Evolutionary conservation across 2,113 vertebrate genomes (phyloP).

Genomic region (Phalacrocorax pelagicus): DNA sequence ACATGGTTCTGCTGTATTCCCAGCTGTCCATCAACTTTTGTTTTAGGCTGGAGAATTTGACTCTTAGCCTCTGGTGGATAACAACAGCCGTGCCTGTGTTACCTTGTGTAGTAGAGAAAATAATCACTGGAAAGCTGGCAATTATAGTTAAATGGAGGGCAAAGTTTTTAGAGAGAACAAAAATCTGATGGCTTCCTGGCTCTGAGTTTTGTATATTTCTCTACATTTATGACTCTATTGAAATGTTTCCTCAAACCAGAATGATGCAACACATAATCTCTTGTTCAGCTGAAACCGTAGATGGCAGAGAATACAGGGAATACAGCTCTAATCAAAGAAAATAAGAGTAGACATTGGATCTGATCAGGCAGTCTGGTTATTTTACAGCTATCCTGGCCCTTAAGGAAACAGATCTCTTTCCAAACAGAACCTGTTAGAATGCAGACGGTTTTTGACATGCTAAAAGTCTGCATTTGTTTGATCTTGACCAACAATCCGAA

Average conservation of each 20-base stretch:
- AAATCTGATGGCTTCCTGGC: neutral
- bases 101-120: constrained; percentile 37
- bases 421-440: constrained; percentile 68
- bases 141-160: constrained; percentile 15
- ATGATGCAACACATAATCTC: constrained; percentile 41
- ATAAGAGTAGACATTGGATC: constrained; percentile 51
- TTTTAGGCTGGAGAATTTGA: constrained; percentile 2
- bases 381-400: constrained; percentile 70
- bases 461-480: constrained; percentile 71
- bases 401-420: constrained; percentile 69
- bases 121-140: constrained; percentile 27
- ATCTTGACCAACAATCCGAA: constrained; percentile 70
- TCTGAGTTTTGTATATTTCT: constrained; percentile 50
- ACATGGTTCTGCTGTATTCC: constrained; percentile 17
- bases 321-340: constrained; percentile 68
- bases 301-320: constrained; percentile 32
- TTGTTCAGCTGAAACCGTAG: constrained; percentile 35
- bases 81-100: neutral
- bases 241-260: constrained; percentile 27
- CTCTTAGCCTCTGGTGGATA: constrained; percentile 4
- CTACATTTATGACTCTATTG: constrained; percentile 3
- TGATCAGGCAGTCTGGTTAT: constrained; percentile 66
- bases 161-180: neutral
- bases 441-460: constrained; percentile 63
- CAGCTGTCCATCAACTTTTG: constrained; percentile 26